Percentiles rank a stretch among this genome's conserved stretches.
Evolutionary conservation across 2,797 vertebrate genomes (phyloP).

Genomic region (Apodemus agrarius): DNA sequence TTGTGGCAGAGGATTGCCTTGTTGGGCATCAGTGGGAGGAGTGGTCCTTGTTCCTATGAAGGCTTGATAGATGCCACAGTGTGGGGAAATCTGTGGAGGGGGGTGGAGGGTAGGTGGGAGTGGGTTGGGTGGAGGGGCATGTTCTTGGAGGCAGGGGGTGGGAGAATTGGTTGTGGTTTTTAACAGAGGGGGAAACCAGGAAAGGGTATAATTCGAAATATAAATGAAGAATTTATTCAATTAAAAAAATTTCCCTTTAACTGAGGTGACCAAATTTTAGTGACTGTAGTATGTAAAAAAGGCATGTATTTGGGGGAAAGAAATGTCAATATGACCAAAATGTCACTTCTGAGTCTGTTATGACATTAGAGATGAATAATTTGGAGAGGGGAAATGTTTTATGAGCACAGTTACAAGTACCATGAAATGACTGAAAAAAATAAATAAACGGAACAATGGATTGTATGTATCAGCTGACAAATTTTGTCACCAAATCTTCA

Average conservation of each 20-base stretch:
- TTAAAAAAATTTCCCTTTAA: not conserved
- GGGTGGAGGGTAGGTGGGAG: too few relatives aligned
- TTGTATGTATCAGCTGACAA: not conserved
- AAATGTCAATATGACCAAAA: not conserved
- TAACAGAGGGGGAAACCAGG: too few relatives aligned
- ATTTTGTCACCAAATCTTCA: not conserved
- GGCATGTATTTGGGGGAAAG: not conserved
- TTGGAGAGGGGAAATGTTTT: slow-evolving; percentile 7
- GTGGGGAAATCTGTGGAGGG: too few relatives aligned
- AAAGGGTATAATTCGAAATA: too few relatives aligned
- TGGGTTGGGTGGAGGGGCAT: too few relatives aligned
- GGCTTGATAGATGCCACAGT: too few relatives aligned
- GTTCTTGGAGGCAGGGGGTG: too few relatives aligned
- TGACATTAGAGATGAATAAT: not conserved
- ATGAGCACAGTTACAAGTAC: not conserved
- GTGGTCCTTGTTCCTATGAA: too few relatives aligned
- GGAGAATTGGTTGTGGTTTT: too few relatives aligned
- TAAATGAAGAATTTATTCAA: too few relatives aligned
- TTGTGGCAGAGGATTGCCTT: too few relatives aligned
- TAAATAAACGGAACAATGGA: not conserved
- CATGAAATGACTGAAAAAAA: not conserved
- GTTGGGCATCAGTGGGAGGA: too few relatives aligned
- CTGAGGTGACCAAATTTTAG: not conserved
- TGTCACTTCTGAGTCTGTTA: not conserved
- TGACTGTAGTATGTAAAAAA: slow-evolving; percentile 21